Evolutionary conservation across 1,140 invertebrate genomes (phyloP).

Genomic region (Drosophila insularis): DNA sequence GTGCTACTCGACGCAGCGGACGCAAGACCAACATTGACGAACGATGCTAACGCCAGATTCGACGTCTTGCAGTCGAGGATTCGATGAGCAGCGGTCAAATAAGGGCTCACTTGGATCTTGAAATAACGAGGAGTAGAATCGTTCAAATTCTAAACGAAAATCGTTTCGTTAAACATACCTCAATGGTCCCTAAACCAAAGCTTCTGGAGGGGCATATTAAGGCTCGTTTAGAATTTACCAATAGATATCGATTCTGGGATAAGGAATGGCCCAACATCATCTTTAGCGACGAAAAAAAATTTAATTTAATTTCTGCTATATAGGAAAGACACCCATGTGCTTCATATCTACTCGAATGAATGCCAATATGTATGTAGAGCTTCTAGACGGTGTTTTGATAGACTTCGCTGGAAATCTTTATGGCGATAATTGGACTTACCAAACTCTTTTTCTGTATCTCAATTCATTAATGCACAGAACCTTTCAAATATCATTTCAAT

Average conservation of each 20-base stretch:
- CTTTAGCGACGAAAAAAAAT: too few species aligned
- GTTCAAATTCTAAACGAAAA: too few species aligned
- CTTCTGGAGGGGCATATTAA: too few species aligned
- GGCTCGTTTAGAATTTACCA: too few species aligned
- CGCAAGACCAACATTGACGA: slow-evolving; percentile 5
- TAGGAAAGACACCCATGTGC: not conserved
- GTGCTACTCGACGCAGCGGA: slow-evolving; percentile 13
- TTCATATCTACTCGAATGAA: slow-evolving; percentile 4
- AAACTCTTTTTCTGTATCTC: too few species aligned
- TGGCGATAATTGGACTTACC: not conserved
- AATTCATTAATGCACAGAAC: too few species aligned
- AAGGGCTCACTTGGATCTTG: too few species aligned
- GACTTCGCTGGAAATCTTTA: not conserved
- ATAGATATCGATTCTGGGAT: not conserved
- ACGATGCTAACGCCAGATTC: slow-evolving; percentile 16
- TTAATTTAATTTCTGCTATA: not conserved
- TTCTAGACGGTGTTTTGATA: not conserved
- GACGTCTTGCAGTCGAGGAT: not conserved
- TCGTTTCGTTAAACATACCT: too few species aligned
- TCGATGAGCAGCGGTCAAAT: too few species aligned
- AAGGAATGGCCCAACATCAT: too few species aligned
- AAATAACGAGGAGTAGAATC: not conserved
- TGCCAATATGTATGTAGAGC: slow-evolving; percentile 7
- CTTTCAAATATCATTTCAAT: too few species aligned
- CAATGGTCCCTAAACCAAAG: too few species aligned